Conservation (phyloP, 1,140 invertebrate genomes). For the Papilio machaon region DNA sequence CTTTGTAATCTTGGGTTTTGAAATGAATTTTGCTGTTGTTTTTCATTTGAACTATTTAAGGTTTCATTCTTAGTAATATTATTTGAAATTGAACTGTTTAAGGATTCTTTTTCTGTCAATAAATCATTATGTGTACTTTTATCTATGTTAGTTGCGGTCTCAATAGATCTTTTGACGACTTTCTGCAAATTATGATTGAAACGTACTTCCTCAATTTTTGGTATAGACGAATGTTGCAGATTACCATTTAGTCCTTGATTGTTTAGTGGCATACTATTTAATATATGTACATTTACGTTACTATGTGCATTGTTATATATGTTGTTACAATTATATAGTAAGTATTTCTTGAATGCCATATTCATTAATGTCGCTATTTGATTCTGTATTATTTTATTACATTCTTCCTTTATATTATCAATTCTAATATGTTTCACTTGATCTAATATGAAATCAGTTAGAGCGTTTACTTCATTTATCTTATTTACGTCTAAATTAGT, state of each 20-base stretch:
- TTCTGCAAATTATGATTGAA: neutral
- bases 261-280: neutral
- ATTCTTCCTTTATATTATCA: slow-evolving; percentile 10
- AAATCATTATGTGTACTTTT: neutral
- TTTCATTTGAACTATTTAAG: neutral
- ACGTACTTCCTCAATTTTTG: neutral
- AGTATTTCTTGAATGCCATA: slow-evolving; percentile 23
- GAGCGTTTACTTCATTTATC: neutral
- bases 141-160: neutral
- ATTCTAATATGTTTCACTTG: neutral
- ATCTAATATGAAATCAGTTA: neutral
- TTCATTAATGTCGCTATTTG: slow-evolving; percentile 24
- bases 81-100: neutral
- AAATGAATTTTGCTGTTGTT: neutral
- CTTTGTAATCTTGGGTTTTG: neutral
- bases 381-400: slow-evolving; percentile 5
- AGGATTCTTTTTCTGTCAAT: neutral
- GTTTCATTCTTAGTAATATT: neutral
- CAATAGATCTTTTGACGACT: neutral
- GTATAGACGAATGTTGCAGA: neutral
- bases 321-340: slow-evolving; percentile 25
- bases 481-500: neutral
- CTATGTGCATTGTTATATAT: neutral
- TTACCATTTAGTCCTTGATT: neutral
- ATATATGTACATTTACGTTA: neutral